Conservation (phyloP, 2,113 vertebrate species). For the Pelusios castaneus region DNA sequence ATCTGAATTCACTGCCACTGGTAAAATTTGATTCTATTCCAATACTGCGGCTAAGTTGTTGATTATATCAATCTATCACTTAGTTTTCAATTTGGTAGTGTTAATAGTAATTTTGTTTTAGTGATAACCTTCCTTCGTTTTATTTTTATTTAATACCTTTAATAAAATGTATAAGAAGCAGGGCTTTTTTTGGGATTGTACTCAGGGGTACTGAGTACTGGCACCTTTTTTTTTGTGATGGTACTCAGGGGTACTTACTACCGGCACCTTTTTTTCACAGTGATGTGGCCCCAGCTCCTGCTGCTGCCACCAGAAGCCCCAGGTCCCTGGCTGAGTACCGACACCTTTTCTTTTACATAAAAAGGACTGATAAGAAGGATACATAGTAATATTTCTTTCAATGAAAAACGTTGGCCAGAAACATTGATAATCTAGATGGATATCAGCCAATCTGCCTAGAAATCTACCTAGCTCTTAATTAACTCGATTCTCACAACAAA, state of each 20-base stretch:
- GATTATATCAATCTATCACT: not conserved
- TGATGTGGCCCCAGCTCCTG: no score
- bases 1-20: not conserved
- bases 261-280: no score
- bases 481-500: not conserved
- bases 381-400: not conserved
- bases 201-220: no score
- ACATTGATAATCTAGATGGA: not conserved
- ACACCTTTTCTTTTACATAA: no score
- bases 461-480: not conserved
- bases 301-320: no score
- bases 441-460: not conserved
- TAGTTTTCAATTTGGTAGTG: not conserved
- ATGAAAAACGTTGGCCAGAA: not conserved
- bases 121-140: not conserved
- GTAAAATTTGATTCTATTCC: not conserved
- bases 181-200: no score
- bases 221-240: no score
- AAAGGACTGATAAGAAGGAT: no score
- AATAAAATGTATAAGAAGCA: not conserved
- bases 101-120: not conserved
- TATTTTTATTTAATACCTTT: not conserved
- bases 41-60: not conserved
- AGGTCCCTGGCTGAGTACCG: no score
- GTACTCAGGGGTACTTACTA: no score